phyloP scores from a whole-genome alignment of 2,888 invertebrate genomes.

The Mythimna loreyi region DNA sequence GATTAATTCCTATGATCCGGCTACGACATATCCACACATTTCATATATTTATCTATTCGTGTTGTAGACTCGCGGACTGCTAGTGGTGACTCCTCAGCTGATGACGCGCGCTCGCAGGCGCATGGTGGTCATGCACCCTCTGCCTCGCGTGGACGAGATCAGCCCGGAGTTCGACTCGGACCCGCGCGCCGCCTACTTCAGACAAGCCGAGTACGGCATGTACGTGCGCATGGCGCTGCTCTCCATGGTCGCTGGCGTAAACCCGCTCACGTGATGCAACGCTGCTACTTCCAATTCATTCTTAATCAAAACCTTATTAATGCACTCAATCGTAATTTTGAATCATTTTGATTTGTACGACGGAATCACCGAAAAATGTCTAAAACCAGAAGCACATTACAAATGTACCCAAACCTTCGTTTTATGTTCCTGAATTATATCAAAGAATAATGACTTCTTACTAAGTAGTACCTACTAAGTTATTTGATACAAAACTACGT shows the following conservation, averaged over 20 bases:
- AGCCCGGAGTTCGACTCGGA: slow-evolving; percentile 98
- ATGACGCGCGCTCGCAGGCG: slow-evolving; percentile 98
- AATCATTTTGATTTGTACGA: slow-evolving; percentile 26
- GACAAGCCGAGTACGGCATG: slow-evolving; percentile 99
- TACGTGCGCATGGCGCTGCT: slow-evolving; percentile 99
- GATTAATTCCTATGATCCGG: too few relatives aligned
- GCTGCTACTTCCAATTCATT: background rate
- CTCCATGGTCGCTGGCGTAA: slow-evolving; percentile 95
- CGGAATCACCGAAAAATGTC: slow-evolving; percentile 30
- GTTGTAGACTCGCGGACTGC: slow-evolving; percentile 95
- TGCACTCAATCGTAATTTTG: slow-evolving; percentile 17
- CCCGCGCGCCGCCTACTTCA: slow-evolving; percentile 99
- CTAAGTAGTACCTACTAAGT: slow-evolving; percentile 4
- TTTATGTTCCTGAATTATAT: slow-evolving; percentile 40
- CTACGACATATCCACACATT: background rate
- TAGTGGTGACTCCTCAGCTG: slow-evolving; percentile 97
- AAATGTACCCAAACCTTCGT: slow-evolving; percentile 31
- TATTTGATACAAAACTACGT: slow-evolving; percentile 7
- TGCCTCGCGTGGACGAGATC: slow-evolving; percentile 98
- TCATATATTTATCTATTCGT: background rate
- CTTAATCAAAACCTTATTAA: slow-evolving; percentile 17
- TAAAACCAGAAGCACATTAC: slow-evolving; percentile 28
- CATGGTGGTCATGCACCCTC: slow-evolving; percentile 99
- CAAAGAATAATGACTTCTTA: slow-evolving; percentile 26
- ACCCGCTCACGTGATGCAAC: slow-evolving; percentile 77